These are phyloP conservation scores for Epinotia demarniana DNA, from an alignment of 2,888 invertebrate species.

Conservation along the genomic window DNA sequence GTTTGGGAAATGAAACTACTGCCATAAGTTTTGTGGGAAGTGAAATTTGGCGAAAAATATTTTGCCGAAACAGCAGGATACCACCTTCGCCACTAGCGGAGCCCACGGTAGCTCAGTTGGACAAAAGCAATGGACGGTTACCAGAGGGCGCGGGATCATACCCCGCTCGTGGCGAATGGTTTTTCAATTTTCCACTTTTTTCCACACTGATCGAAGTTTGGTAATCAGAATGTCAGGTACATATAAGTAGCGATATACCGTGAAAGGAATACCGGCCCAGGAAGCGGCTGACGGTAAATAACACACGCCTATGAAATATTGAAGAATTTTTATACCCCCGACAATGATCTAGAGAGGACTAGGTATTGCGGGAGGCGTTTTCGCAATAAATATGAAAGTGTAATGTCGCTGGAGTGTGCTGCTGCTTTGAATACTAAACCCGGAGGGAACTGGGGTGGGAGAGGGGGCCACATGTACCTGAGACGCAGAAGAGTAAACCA, in stretches of 20 bases:
- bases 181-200: no score
- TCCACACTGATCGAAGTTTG: background rate
- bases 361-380: constrained; percentile 69
- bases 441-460: constrained; percentile 63
- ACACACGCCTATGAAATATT: constrained; percentile 39
- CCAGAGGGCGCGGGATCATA: no score
- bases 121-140: no score
- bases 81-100: no score
- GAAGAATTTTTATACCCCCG: constrained; percentile 42
- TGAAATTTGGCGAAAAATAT: no score
- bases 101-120: no score
- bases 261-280: background rate
- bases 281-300: constrained; percentile 24
- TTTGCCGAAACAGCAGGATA: no score
- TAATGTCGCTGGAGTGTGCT: constrained; percentile 77
- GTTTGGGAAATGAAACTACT: no score
- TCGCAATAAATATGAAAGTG: constrained; percentile 81
- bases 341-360: constrained; percentile 53
- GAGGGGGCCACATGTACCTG: constrained; percentile 59
- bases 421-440: constrained; percentile 80
- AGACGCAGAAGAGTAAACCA: constrained; percentile 26
- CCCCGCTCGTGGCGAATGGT: no score
- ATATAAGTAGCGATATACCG: background rate
- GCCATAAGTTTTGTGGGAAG: no score
- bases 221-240: background rate